These are phyloP conservation scores for Ceratina australensis DNA, from an alignment of 1,140 invertebrate species.

Conservation along the genomic window DNA sequence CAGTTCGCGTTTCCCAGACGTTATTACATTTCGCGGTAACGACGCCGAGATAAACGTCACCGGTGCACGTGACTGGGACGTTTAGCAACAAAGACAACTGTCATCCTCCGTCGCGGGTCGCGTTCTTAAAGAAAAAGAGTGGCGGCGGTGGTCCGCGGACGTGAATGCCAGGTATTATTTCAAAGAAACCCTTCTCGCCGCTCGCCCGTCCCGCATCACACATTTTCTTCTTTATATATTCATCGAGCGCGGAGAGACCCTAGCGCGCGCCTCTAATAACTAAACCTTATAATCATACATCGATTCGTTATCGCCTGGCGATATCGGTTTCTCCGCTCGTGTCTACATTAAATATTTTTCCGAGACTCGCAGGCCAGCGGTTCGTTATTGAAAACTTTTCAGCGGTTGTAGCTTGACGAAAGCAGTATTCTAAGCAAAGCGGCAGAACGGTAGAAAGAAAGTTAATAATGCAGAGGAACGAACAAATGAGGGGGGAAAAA, in stretches of 20 bases:
- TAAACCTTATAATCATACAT: slow-evolving; percentile 55
- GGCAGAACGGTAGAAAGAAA: neutral
- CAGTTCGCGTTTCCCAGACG: slow-evolving; percentile 15
- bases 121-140: slow-evolving; percentile 31
- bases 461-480: slow-evolving; percentile 46
- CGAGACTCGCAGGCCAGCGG: neutral
- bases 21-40: slow-evolving; percentile 25
- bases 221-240: slow-evolving; percentile 51
- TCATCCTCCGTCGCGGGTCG: slow-evolving; percentile 31
- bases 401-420: neutral
- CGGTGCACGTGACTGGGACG: slow-evolving; percentile 1
- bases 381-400: neutral
- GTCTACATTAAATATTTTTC: slow-evolving; percentile 13
- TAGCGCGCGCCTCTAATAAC: slow-evolving; percentile 32
- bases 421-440: neutral
- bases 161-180: slow-evolving; percentile 53
- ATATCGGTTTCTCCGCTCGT: neutral
- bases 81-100: slow-evolving; percentile 53
- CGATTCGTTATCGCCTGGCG: slow-evolving; percentile 40
- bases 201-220: slow-evolving; percentile 1
- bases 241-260: slow-evolving; percentile 19
- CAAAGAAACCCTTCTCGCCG: slow-evolving; percentile 11
- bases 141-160: slow-evolving; percentile 32
- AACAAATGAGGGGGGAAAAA: neutral
- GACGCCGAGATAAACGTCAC: slow-evolving; percentile 35